phyloP scores from a whole-genome alignment of 2,888 invertebrate genomes.

The Eilema caniola region DNA sequence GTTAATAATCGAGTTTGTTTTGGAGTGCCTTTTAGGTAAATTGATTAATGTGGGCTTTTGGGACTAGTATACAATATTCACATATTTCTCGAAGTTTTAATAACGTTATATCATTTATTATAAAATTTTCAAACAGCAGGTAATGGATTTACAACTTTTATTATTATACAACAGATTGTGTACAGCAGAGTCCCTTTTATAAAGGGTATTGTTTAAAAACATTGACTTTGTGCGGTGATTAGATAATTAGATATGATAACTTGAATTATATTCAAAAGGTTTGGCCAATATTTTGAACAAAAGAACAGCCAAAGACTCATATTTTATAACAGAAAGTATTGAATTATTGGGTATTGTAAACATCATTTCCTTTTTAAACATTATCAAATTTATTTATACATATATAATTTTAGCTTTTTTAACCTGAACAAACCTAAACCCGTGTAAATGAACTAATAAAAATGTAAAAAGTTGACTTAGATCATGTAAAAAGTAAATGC shows the following conservation, averaged over 20 bases:
- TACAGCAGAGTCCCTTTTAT: neutral
- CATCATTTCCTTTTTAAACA: neutral
- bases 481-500: too few species aligned
- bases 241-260: neutral
- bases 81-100: neutral
- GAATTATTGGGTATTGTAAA: neutral
- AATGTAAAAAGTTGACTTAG: too few species aligned
- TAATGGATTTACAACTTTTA: neutral
- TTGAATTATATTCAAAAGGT: conserved; percentile 4
- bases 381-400: neutral
- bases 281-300: neutral
- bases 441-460: too few species aligned
- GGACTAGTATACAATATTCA: neutral
- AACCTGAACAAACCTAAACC: too few species aligned
- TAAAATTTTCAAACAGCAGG: neutral
- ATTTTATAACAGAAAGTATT: neutral
- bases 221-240: neutral
- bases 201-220: neutral
- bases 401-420: too few species aligned
- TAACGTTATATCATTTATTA: neutral
- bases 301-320: neutral
- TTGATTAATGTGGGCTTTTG: neutral
- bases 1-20: neutral
- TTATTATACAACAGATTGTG: neutral
- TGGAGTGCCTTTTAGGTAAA: conserved; percentile 1